Evolutionary conservation across 2,113 vertebrate species (phyloP).

Genomic region (pig (Sus scrofa)): DNA sequence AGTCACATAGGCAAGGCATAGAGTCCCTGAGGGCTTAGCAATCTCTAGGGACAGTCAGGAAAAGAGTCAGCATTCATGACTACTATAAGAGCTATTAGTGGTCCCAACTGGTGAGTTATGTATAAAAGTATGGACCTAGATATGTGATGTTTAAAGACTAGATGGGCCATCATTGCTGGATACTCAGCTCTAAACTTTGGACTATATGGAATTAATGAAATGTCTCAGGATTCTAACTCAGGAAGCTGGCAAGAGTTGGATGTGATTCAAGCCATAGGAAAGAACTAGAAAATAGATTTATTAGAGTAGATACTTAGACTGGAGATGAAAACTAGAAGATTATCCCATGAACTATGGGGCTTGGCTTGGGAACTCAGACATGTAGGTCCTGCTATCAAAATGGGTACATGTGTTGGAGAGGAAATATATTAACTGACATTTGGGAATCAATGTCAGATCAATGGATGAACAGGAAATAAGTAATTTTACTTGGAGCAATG

Average conservation of each 20-base stretch:
- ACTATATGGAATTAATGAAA: slow-evolving; percentile 17
- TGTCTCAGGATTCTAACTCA: slow-evolving; percentile 24
- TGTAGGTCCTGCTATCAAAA: slow-evolving; percentile 8
- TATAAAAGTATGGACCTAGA: neutral
- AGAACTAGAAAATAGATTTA: slow-evolving; percentile 23
- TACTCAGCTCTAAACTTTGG: neutral
- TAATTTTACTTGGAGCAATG: slow-evolving; percentile 36
- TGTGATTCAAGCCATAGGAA: neutral
- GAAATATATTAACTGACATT: slow-evolving; percentile 12
- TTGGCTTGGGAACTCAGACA: slow-evolving; percentile 3
- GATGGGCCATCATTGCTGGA: neutral
- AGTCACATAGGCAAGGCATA: neutral
- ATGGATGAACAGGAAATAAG: neutral
- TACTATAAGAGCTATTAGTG: neutral
- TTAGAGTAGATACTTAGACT: neutral
- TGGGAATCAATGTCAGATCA: slow-evolving; percentile 25
- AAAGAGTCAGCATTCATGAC: neutral
- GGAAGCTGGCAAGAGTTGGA: neutral
- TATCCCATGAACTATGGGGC: neutral
- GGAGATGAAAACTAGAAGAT: neutral
- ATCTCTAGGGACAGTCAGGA: neutral
- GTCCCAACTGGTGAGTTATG: neutral
- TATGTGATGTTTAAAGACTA: neutral
- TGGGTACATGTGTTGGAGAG: neutral
- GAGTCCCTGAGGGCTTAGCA: neutral